Percentiles rank a stretch among this genome's conserved stretches.
Conservation (phyloP, 2,888 invertebrate genomes). For the Drosophila neonasuta region DNA sequence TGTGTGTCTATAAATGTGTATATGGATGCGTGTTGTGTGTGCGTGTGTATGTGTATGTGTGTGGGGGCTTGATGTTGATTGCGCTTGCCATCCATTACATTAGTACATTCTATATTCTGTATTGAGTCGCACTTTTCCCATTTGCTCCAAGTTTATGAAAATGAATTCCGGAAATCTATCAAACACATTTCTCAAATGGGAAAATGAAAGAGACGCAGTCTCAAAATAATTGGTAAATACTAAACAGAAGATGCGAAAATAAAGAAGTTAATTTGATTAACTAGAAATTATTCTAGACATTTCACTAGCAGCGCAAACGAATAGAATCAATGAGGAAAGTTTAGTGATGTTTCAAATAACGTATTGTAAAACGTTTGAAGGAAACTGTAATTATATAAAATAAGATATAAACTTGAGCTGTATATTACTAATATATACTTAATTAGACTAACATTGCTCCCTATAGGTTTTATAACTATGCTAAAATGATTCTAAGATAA, state of each 20-base stretch:
- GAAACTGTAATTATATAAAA: no score
- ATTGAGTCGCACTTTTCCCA: conserved; percentile 7
- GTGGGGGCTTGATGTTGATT: conserved; percentile 47
- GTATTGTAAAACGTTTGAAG: no score
- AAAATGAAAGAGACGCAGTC: neutral
- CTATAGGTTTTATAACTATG: no score
- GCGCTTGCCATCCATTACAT: conserved; percentile 47
- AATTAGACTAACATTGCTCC: no score
- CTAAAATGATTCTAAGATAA: no score
- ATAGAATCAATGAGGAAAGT: no score
- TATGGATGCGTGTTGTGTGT: conserved; percentile 1
- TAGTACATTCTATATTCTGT: conserved; percentile 39
- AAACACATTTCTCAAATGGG: neutral
- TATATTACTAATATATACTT: no score
- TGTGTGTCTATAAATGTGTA: conserved; percentile 1
- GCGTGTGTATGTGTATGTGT: conserved; percentile 14
- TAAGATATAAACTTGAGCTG: no score
- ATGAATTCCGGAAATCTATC: conserved; percentile 13
- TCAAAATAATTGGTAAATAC: neutral
- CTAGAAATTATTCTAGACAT: neutral
- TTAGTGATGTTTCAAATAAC: no score
- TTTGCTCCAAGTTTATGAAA: conserved; percentile 9
- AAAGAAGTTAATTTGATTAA: neutral
- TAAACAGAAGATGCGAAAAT: neutral
- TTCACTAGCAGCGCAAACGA: neutral